These are phyloP conservation scores for Mimas tiliae DNA, from an alignment of 2,888 invertebrate genomes.

Conservation along the genomic window DNA sequence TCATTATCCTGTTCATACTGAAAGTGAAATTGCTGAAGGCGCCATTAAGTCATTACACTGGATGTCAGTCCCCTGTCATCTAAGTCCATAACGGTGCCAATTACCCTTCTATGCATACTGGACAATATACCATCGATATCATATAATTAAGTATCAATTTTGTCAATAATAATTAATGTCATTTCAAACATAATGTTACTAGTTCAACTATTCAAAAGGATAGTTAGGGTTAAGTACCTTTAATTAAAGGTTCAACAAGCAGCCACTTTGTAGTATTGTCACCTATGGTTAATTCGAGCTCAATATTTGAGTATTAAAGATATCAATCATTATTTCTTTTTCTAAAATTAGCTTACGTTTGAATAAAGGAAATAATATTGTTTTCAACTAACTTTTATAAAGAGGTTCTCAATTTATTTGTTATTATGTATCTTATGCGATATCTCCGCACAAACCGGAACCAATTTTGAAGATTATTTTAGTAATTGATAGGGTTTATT, in stretches of 20 bases:
- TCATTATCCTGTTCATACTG: slow-evolving; percentile 56
- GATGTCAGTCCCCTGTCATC: slow-evolving; percentile 55
- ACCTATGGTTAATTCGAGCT: slow-evolving; percentile 28
- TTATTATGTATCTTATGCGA: too few species aligned
- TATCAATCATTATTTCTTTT: background rate
- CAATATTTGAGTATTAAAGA: background rate
- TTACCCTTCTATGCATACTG: slow-evolving; percentile 45
- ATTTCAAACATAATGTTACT: slow-evolving; percentile 36
- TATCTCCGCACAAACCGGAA: too few species aligned
- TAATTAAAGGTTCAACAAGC: slow-evolving; percentile 65
- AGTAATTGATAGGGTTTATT: too few species aligned
- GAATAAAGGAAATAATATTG: background rate
- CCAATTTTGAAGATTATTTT: too few species aligned
- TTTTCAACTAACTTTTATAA: too few species aligned
- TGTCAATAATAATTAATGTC: too few species aligned
- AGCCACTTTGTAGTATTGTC: slow-evolving; percentile 59
- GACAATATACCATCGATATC: slow-evolving; percentile 32
- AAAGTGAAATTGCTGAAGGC: slow-evolving; percentile 46
- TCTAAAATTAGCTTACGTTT: background rate
- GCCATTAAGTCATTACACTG: slow-evolving; percentile 60
- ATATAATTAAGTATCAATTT: slow-evolving; percentile 28
- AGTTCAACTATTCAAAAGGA: slow-evolving; percentile 49
- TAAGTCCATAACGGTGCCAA: slow-evolving; percentile 40
- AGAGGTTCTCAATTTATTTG: too few species aligned
- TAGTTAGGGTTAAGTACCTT: slow-evolving; percentile 59